These are phyloP conservation scores for Caenorhabditis sp. DNA, from an alignment of 2,888 invertebrate species.

Conservation along the genomic window DNA sequence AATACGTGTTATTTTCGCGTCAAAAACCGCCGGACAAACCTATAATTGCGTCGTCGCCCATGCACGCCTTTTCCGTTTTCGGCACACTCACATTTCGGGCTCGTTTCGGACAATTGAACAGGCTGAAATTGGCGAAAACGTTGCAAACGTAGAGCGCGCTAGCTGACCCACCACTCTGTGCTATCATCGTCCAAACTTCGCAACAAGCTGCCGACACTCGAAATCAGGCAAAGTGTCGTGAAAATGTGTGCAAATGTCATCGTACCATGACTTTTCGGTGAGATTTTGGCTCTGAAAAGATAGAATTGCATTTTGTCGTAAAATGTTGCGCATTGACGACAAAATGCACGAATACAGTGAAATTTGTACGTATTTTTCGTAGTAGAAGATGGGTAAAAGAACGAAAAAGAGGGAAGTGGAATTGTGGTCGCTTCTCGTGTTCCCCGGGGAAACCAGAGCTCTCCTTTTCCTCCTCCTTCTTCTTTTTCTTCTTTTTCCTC, in stretches of 20 bases:
- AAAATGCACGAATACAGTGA: no score
- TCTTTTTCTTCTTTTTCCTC: no score
- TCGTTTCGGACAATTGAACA: conserved; percentile 55
- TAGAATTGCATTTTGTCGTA: no score
- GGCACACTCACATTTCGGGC: conserved; percentile 42
- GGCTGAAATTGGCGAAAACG: conserved; percentile 25
- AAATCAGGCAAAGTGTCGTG: no score
- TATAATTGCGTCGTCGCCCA: conserved; percentile 60
- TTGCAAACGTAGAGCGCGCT: neutral
- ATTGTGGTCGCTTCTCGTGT: conserved; percentile 19
- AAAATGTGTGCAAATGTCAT: neutral
- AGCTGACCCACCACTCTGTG: conserved; percentile 15
- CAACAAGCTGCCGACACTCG: conserved; percentile 12
- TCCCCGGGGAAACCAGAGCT: conserved; percentile 51
- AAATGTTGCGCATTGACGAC: no score
- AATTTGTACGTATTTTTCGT: neutral
- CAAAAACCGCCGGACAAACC: conserved; percentile 18
- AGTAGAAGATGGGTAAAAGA: neutral
- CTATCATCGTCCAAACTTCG: conserved; percentile 39
- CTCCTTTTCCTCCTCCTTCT: no score
- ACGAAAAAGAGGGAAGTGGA: conserved; percentile 6
- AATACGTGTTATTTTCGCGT: neutral
- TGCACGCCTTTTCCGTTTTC: conserved; percentile 39
- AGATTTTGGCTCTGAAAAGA: no score
- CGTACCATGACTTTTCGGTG: neutral